phyloP scores from a whole-genome alignment of 2,888 invertebrate genomes.

The Heliconius charithonia region DNA sequence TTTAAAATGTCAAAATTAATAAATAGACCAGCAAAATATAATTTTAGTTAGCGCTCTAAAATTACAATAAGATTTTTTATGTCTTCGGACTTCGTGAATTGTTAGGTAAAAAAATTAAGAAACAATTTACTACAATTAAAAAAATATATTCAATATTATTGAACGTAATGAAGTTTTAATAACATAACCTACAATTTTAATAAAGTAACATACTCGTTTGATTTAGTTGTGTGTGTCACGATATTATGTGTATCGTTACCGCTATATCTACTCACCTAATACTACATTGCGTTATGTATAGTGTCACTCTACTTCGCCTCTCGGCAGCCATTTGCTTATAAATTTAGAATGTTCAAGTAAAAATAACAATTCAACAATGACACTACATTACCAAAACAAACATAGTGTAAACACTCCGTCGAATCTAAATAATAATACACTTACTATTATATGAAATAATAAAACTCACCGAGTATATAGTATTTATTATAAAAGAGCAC shows the following conservation, averaged over 20 bases:
- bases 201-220: constrained; percentile 13
- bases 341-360: constrained; percentile 79
- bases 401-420: constrained; percentile 41
- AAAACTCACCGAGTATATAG: constrained; percentile 74
- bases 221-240: constrained; percentile 35
- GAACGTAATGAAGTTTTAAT: constrained; percentile 7
- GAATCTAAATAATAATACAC: constrained; percentile 47
- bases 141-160: neutral
- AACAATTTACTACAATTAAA: neutral
- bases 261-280: constrained; percentile 50
- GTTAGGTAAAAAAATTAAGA: neutral
- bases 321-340: constrained; percentile 84
- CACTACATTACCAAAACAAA: constrained; percentile 43
- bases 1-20: neutral
- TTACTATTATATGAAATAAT: constrained; percentile 58
- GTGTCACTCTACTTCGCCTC: constrained; percentile 74
- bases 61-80: neutral
- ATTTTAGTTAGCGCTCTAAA: neutral
- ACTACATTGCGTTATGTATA: constrained; percentile 54
- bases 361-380: constrained; percentile 60
- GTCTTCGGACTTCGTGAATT: neutral
- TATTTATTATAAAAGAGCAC: constrained; percentile 75
- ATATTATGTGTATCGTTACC: constrained; percentile 31
- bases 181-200: constrained; percentile 23
- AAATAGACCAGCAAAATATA: too few species aligned